Conservation (phyloP, 2,888 invertebrate species). For the Conops quadrifasciatus region DNA sequence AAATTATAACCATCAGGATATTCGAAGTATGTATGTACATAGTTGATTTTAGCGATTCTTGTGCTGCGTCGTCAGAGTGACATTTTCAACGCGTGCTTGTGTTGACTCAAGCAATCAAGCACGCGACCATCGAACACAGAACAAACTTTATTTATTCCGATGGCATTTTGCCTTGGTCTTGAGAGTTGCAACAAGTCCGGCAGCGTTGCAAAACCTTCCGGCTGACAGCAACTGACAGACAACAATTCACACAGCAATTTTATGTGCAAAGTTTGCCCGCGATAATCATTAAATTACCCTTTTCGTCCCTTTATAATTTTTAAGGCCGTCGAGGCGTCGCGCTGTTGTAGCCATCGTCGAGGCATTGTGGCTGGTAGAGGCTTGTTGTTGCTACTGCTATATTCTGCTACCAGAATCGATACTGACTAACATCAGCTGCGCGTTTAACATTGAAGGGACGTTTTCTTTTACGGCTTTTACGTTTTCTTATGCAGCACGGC, state of each 20-base stretch:
- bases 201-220: too few relatives aligned
- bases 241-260: not conserved
- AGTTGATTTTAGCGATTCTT: not conserved
- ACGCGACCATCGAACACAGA: too few relatives aligned
- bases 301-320: not conserved
- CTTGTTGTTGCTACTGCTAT: not conserved
- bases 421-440: conserved; percentile 4
- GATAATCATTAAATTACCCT: not conserved
- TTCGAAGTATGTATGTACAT: too few relatives aligned
- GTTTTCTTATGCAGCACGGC: too few relatives aligned
- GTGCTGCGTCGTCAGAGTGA: too few relatives aligned
- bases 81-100: not conserved
- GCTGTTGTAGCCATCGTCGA: not conserved
- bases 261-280: conserved; percentile 2
- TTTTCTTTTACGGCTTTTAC: not conserved
- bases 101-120: not conserved
- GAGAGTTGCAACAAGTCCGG: not conserved
- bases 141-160: too few relatives aligned
- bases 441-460: not conserved
- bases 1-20: too few relatives aligned
- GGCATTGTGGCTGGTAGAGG: not conserved
- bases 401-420: too few relatives aligned
- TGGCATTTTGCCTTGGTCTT: not conserved
- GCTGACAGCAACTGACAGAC: not conserved
- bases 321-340: not conserved